Evolutionary conservation across 2,113 vertebrate genomes (phyloP).

Genomic region (Notarius lentiginosus): DNA sequence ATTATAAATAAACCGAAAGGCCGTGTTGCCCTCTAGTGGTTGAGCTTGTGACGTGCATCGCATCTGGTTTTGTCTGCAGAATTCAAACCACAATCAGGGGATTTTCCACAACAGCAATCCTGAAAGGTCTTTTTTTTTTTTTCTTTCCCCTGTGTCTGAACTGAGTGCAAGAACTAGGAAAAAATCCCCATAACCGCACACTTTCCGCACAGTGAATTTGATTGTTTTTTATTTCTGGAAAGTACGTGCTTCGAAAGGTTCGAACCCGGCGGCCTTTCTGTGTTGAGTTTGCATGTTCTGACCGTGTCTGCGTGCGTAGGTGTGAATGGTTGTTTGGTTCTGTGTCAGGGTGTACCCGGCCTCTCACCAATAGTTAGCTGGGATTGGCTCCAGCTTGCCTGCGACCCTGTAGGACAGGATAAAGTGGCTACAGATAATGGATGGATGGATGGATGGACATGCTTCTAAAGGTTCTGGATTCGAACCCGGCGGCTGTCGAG

Average conservation of each 20-base stretch:
- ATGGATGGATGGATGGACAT: too few species aligned
- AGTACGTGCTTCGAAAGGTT: background rate
- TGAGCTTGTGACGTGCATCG: background rate
- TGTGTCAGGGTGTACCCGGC: too few species aligned
- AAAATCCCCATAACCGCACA: constrained; percentile 1
- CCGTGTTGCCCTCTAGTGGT: constrained; percentile 78
- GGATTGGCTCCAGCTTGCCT: too few species aligned
- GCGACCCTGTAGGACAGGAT: too few species aligned
- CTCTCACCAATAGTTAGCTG: too few species aligned
- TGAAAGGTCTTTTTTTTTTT: background rate
- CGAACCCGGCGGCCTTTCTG: too few species aligned
- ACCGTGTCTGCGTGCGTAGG: too few species aligned
- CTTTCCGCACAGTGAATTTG: background rate
- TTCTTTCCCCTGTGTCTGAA: background rate
- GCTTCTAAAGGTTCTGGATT: too few species aligned
- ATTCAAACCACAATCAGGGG: background rate
- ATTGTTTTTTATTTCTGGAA: background rate
- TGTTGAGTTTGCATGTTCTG: too few species aligned
- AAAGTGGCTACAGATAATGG: too few species aligned
- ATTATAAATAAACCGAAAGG: constrained; percentile 54
- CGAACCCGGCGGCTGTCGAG: too few species aligned
- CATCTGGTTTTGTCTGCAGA: background rate
- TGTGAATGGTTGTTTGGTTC: too few species aligned
- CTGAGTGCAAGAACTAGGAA: background rate
- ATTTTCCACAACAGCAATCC: constrained; percentile 9